Conservation (phyloP, 2,888 invertebrate species). For the Copidosoma aretas region DNA sequence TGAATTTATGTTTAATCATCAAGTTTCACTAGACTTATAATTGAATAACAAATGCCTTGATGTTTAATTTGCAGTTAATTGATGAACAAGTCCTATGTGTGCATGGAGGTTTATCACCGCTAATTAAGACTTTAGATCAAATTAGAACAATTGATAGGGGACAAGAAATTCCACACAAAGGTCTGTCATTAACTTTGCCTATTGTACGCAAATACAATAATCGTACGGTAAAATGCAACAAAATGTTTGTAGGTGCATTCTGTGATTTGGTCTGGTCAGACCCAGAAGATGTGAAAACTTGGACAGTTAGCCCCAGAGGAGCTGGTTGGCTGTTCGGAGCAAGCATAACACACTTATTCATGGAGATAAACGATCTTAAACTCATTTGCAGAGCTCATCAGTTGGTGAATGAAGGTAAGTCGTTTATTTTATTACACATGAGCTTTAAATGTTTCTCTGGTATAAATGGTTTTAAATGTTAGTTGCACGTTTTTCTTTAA, state of each 20-base stretch:
- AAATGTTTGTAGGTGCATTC: slow-evolving; percentile 74
- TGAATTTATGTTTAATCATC: neutral
- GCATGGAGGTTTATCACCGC: slow-evolving; percentile 96
- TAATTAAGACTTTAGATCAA: slow-evolving; percentile 95
- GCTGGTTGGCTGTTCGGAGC: slow-evolving; percentile 98
- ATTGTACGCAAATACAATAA: neutral
- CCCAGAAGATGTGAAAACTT: slow-evolving; percentile 94
- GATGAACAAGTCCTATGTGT: slow-evolving; percentile 97
- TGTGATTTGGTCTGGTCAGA: slow-evolving; percentile 99
- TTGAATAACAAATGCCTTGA: slow-evolving; percentile 6
- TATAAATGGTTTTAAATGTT: neutral
- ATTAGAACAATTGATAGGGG: slow-evolving; percentile 94
- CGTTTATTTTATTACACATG: too few relatives aligned
- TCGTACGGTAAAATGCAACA: slow-evolving; percentile 4
- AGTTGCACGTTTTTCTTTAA: too few relatives aligned
- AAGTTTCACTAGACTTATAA: neutral
- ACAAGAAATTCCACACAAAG: slow-evolving; percentile 98
- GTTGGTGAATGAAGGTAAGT: slow-evolving; percentile 93
- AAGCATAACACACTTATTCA: slow-evolving; percentile 92
- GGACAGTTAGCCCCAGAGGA: slow-evolving; percentile 93
- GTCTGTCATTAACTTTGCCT: slow-evolving; percentile 49
- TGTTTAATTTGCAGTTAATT: slow-evolving; percentile 75
- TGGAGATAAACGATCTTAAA: slow-evolving; percentile 89
- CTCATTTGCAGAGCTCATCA: slow-evolving; percentile 98
- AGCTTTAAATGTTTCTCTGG: neutral